Evolutionary conservation across 2,888 invertebrate species (phyloP), one percentile per base, ranked within the genome.

Genomic region (Drosophila sordidula): DNA sequence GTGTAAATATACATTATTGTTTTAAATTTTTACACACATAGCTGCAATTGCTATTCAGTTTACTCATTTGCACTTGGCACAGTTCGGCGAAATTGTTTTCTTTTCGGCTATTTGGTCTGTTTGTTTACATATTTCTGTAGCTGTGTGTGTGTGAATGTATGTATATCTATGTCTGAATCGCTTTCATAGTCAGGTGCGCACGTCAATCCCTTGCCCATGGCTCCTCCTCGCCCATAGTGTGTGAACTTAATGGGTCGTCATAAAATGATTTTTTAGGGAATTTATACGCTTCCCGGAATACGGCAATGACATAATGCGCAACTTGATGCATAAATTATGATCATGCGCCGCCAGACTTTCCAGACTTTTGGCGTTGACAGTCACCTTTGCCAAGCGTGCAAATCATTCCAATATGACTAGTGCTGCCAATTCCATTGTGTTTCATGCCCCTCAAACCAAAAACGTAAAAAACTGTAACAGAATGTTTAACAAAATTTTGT

Each of bases 141-240:
- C 9, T 46, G 45, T 56, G 22, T 22, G 16, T 51, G 42, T 47
- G 52, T 65, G 50, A 59, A n/a, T 66, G 25, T n/a, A n/a, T n/a
- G n/a, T n/a, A n/a, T 65, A 65, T 65, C 66, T 58, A 70, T 74
- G 57, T 69, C 71, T 73, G 78, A 58, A 44, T 47, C 69, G 63
- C 41, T 86, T 86, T 74, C 55, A 71, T 77, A 83, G 82, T 86
- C 88, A 83, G 82, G 88, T 83, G 88, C 70, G 76, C 80, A 75
- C 56, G 63, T 71, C 66, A 42, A 62, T 57, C 18, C 32, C 72
- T 44, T 12, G 11, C 11, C 12, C 11, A 4, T 12, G 11, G 34
- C 8, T 1, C 11, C 18, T 32, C 32, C 11, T 5, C 8, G n/a
- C 41, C 12, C 34, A 46, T 44, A 46, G 56, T 59, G 74, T 76